Evolutionary conservation across 35 echinoderm and acorn worm species (phyloP), one percentile per base, ranked within the genome.

Genomic region (Anneissia japonica): DNA sequence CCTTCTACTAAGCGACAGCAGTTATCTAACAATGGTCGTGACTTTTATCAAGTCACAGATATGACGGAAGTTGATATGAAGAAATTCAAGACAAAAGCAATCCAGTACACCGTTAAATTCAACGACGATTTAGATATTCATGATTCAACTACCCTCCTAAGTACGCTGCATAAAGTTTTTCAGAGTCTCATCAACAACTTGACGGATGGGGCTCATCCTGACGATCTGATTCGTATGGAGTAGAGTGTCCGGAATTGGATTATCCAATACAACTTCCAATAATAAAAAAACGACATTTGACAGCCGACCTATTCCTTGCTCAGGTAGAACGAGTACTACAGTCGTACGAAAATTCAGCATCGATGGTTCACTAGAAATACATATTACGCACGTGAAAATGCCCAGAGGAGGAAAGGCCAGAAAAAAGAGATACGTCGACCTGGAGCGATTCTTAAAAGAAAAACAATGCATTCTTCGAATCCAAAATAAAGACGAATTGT

Each of bases 391-490:
- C 30, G 73, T 88, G 30, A 36, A 81, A 72, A 40, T 88, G 75
- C 76, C 77, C 34, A 34, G 4, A 13, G 76, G 86, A 72, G 13
- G 77, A 19, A 72, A 46, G 36, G 23, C 31, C 32, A 19, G 37
- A 33, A n/a, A 55, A 21, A 74, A 80, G 73, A 86, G 23, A 41
- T n/a, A 43, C 21, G 76, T 74, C 11, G 46, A 45, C 1, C 3
- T 35, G 36, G 40, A 51, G 79, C 40, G 37, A 30, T 86, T 77
- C 23, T 41, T 79, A 16, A 73, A 56, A 73, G 32, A n/a, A 23
- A 88, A 81, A 35, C 33, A 36, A 32, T 51, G 76, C 38, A 88
- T 88, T 30, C 1, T 88, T 16, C 43, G 32, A 72, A 88, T 88
- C 12, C 19, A 64, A 72, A 64, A 51, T 43, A 84, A 73, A 72